A percentile compares a stretch with the other conserved stretches of the same genome.
Evolutionary conservation across 2,113 vertebrate genomes (phyloP).

Genomic region (Scopus umbretta): DNA sequence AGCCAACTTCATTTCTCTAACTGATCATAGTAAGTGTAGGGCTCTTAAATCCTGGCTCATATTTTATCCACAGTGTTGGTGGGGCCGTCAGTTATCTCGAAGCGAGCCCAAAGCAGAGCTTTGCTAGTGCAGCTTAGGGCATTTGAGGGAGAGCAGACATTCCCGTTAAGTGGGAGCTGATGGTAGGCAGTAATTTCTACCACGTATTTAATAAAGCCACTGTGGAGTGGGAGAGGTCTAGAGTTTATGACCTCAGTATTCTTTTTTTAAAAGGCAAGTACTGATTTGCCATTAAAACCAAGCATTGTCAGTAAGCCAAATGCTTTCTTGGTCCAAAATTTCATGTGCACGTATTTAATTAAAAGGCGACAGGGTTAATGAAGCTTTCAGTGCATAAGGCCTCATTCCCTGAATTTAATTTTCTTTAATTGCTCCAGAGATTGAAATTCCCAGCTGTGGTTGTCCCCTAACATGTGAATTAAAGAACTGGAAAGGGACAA

Average conservation of each 20-base stretch:
- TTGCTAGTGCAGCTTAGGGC: not conserved
- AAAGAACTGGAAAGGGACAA: constrained; percentile 7
- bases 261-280: not conserved
- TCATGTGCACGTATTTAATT: constrained; percentile 64
- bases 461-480: constrained; percentile 43
- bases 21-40: not conserved
- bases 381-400: constrained; percentile 66
- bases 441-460: constrained; percentile 25
- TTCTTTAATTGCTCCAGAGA: constrained; percentile 70
- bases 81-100: not conserved
- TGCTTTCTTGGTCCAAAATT: constrained; percentile 23
- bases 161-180: not conserved
- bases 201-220: not conserved
- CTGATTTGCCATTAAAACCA: not conserved
- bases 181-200: not conserved
- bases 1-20: not conserved
- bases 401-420: constrained; percentile 63
- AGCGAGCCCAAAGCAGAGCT: not conserved
- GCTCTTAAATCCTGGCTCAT: not conserved
- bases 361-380: constrained; percentile 65
- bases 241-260: not conserved
- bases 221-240: not conserved
- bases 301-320: not conserved
- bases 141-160: not conserved
- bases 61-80: not conserved